Conservation (phyloP, 2,797 vertebrate species). For the Clarias platycephalus region DNA sequence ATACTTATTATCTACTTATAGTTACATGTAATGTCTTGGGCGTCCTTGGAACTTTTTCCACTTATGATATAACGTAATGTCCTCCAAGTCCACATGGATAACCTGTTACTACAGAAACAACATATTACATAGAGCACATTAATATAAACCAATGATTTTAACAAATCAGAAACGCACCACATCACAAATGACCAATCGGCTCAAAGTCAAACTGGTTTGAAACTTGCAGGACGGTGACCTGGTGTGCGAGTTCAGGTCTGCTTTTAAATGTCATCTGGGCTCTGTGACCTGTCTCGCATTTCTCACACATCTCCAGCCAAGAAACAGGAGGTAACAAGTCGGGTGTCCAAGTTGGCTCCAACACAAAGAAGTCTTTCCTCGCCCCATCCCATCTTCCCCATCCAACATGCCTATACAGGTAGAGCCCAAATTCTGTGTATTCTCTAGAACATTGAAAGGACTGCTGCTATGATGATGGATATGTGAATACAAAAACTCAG, state of each 20-base stretch:
- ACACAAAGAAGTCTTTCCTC: conserved; percentile 16
- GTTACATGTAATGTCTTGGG: too few relatives aligned
- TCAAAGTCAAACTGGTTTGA: neutral
- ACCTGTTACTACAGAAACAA: neutral
- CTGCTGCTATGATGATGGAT: neutral
- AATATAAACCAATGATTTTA: neutral
- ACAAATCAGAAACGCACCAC: neutral
- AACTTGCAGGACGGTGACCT: neutral
- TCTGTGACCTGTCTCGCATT: neutral
- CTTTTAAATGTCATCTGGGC: neutral
- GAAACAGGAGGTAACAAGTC: neutral
- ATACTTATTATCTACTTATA: neutral
- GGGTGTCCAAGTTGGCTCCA: conserved; percentile 2
- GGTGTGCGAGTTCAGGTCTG: neutral
- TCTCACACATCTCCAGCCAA: conserved; percentile 18
- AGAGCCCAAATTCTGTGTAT: neutral
- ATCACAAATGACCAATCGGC: neutral
- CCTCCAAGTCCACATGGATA: neutral
- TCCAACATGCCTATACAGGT: neutral
- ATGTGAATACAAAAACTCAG: neutral
- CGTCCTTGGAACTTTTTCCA: too few relatives aligned
- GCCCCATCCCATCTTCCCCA: neutral
- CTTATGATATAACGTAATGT: too few relatives aligned
- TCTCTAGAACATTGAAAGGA: neutral
- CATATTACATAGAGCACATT: neutral